These are phyloP conservation scores for Laspeyria flexula DNA, from an alignment of 2,888 invertebrate genomes.

Conservation along the genomic window DNA sequence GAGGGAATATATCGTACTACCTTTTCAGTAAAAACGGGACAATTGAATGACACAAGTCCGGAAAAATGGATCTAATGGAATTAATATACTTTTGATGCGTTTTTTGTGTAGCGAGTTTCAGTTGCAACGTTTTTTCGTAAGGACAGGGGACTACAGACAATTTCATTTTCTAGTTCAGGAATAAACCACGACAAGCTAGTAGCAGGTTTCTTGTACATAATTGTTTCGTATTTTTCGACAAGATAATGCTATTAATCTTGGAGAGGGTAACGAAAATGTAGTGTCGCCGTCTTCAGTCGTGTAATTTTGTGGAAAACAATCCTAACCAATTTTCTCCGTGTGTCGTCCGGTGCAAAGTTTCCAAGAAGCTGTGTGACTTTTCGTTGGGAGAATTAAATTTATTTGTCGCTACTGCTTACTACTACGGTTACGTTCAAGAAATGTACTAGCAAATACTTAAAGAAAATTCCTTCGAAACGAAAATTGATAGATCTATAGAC, in stretches of 20 bases:
- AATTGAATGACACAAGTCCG: too few species aligned
- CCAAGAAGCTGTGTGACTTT: slow-evolving; percentile 48
- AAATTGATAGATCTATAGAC: too few species aligned
- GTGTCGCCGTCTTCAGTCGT: slow-evolving; percentile 51
- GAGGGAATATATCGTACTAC: slow-evolving; percentile 60
- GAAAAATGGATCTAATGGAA: too few species aligned
- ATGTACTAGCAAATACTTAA: too few species aligned
- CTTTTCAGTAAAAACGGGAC: too few species aligned
- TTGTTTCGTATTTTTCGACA: slow-evolving; percentile 76
- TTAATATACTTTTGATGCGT: too few species aligned
- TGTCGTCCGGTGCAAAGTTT: slow-evolving; percentile 49
- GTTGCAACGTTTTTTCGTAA: too few species aligned
- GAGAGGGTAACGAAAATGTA: slow-evolving; percentile 73
- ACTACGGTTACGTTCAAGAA: slow-evolving; percentile 57
- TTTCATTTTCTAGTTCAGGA: slow-evolving; percentile 83
- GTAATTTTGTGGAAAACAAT: slow-evolving; percentile 65
- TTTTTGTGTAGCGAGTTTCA: too few species aligned
- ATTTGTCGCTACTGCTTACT: slow-evolving; percentile 42
- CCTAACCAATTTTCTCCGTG: slow-evolving; percentile 55
- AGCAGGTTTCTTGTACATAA: slow-evolving; percentile 56
- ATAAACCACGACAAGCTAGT: slow-evolving; percentile 64
- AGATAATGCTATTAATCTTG: slow-evolving; percentile 78
- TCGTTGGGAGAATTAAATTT: slow-evolving; percentile 62
- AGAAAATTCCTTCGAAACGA: too few species aligned
- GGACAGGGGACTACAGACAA: slow-evolving; percentile 60